Evolutionary conservation across 2,888 invertebrate species (phyloP).

Genomic region (Timema cristinae): DNA sequence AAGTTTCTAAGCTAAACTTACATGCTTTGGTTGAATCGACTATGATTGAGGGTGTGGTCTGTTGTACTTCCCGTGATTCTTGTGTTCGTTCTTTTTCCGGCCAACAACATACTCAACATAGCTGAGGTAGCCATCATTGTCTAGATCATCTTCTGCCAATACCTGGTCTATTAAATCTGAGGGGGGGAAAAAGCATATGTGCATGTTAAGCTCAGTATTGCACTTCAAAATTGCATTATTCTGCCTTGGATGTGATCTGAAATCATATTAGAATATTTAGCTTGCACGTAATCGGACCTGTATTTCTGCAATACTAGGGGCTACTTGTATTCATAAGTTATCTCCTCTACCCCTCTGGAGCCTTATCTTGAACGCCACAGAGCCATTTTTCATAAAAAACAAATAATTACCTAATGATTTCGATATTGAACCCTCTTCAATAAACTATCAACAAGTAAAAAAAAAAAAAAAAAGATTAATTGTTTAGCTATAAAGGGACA

Average conservation of each 20-base stretch:
- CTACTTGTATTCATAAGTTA: no score
- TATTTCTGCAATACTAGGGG: no score
- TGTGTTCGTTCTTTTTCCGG: constrained; percentile 41
- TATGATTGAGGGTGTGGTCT: neutral
- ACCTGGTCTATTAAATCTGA: constrained; percentile 83
- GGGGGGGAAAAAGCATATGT: constrained; percentile 30
- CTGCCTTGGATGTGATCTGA: neutral
- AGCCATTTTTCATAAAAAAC: no score
- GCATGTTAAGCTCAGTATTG: constrained; percentile 34
- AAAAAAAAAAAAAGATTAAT: no score
- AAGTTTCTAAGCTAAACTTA: no score
- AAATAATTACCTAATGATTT: no score
- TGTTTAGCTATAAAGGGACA: no score
- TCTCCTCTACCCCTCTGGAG: no score
- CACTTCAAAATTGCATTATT: constrained; percentile 27
- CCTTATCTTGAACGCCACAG: no score
- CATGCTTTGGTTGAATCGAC: neutral
- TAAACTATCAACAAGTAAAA: no score
- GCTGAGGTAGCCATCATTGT: constrained; percentile 81
- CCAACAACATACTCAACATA: constrained; percentile 71
- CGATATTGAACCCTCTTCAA: no score
- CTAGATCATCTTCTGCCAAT: constrained; percentile 73
- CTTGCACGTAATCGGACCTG: neutral
- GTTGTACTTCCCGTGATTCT: neutral
- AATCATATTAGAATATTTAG: neutral